Evolutionary conservation across 2,797 vertebrate genomes (phyloP).

Genomic region (Onychomys arenicola): DNA sequence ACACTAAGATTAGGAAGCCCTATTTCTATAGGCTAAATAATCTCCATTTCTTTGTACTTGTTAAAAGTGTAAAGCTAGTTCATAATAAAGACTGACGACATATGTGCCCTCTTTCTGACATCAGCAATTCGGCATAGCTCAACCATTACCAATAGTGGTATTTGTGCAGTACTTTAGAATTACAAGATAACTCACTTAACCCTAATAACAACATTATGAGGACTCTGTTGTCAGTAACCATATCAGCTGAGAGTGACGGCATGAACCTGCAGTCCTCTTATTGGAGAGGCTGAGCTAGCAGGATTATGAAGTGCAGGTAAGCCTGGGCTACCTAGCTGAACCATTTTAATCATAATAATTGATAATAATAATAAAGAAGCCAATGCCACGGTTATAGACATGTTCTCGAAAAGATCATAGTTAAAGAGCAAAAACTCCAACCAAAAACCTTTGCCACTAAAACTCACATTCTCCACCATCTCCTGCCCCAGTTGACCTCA

Average conservation of each 20-base stretch:
- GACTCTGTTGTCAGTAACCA: neutral
- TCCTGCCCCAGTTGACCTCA: neutral
- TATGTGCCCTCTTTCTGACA: neutral
- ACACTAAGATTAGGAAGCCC: neutral
- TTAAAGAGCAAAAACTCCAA: slow-evolving; percentile 14
- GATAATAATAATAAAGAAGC: neutral
- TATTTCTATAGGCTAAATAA: neutral
- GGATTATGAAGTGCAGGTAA: no score
- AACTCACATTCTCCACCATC: neutral
- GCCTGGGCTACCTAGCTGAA: neutral
- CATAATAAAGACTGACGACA: neutral
- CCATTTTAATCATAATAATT: neutral
- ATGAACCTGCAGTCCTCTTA: neutral
- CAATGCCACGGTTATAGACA: neutral
- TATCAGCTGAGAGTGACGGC: no score
- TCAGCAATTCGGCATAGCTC: neutral
- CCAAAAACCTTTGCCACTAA: neutral
- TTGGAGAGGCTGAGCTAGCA: neutral
- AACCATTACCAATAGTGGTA: neutral
- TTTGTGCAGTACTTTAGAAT: neutral
- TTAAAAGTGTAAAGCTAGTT: slow-evolving; percentile 10
- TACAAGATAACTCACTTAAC: neutral
- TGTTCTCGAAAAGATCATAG: neutral
- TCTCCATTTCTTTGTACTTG: neutral
- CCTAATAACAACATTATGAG: neutral